Evolutionary conservation across 2,888 invertebrate genomes (phyloP).

Genomic region (Diogma glabrata): DNA sequence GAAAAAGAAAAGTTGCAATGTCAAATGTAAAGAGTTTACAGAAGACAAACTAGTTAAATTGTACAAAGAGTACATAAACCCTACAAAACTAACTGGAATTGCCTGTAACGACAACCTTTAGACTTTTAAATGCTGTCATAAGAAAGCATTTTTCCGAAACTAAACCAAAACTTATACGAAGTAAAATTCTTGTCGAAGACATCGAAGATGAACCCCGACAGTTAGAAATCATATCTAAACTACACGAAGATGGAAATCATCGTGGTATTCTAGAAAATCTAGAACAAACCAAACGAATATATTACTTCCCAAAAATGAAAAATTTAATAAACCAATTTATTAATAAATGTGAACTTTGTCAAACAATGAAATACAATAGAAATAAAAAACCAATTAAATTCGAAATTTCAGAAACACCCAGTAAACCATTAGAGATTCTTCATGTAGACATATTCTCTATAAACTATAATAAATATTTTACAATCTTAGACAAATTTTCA

Average conservation of each 20-base stretch:
- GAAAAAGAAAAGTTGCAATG: too few relatives aligned
- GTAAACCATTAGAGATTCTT: constrained; percentile 15
- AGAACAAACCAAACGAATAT: constrained; percentile 10
- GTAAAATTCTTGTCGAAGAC: background rate
- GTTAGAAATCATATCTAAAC: too few relatives aligned
- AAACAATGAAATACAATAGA: constrained; percentile 16
- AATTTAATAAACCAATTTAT: constrained; percentile 6
- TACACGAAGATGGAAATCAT: constrained; percentile 10
- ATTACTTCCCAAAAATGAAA: constrained; percentile 15
- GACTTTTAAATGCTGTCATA: too few relatives aligned
- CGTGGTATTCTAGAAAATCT: constrained; percentile 12
- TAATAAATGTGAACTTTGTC: background rate
- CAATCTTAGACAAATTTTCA: constrained; percentile 14
- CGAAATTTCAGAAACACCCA: constrained; percentile 15
- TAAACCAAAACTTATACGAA: background rate
- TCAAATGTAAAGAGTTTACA: too few relatives aligned
- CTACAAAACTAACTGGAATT: too few relatives aligned
- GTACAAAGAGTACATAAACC: too few relatives aligned
- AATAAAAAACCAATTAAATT: constrained; percentile 12
- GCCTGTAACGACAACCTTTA: too few relatives aligned
- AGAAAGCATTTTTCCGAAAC: background rate
- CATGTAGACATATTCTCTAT: constrained; percentile 18
- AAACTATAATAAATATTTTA: constrained; percentile 13
- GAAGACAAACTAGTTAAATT: too few relatives aligned
- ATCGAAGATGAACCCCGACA: too few relatives aligned